Evolutionary conservation across 1,140 invertebrate species (phyloP).

Genomic region (Forficula auricularia): DNA sequence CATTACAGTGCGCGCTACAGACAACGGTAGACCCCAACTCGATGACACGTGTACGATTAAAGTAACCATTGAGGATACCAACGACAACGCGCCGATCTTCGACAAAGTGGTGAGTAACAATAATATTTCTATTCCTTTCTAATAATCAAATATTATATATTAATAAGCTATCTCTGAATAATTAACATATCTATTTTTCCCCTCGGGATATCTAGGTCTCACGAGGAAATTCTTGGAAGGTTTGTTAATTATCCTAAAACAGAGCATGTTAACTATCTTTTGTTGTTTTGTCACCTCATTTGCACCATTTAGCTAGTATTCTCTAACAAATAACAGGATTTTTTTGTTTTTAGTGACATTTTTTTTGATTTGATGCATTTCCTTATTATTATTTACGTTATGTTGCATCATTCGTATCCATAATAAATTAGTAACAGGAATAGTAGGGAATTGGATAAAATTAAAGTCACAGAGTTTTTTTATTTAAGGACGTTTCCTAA

Average conservation of each 20-base stretch:
- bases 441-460: too few relatives aligned
- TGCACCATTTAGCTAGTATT: slow-evolving; percentile 2
- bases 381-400: too few relatives aligned
- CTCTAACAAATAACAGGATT: too few relatives aligned
- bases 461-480: too few relatives aligned
- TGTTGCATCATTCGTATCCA: too few relatives aligned
- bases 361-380: too few relatives aligned
- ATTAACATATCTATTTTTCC: background rate
- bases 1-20: slow-evolving; percentile 58
- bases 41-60: slow-evolving; percentile 77
- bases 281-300: slow-evolving; percentile 19
- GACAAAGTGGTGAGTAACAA: slow-evolving; percentile 59
- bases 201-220: background rate
- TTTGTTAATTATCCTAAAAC: background rate
- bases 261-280: background rate
- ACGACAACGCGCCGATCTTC: slow-evolving; percentile 72
- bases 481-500: too few relatives aligned
- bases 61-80: slow-evolving; percentile 69
- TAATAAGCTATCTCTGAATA: too few relatives aligned
- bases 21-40: slow-evolving; percentile 65
- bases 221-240: background rate
- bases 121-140: too few relatives aligned
- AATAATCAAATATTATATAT: too few relatives aligned
- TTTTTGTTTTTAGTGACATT: too few relatives aligned
- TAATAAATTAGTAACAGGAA: too few relatives aligned